These are phyloP conservation scores for Chrysemys picta DNA, from an alignment of 2,113 vertebrate species.

Conservation along the genomic window DNA sequence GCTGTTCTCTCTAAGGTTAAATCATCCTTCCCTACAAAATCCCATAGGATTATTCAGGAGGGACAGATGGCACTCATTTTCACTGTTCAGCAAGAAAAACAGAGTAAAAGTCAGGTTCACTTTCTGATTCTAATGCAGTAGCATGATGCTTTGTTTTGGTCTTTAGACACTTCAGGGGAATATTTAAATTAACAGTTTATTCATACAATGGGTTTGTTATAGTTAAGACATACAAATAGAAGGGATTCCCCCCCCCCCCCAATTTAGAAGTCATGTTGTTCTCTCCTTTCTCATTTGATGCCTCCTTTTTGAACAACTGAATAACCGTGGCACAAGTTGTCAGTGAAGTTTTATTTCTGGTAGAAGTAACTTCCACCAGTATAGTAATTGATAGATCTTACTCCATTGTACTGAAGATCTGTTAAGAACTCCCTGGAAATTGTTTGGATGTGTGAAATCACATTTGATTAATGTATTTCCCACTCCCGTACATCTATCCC, in stretches of 20 bases:
- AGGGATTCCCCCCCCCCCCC: fast-evolving
- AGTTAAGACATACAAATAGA: no score
- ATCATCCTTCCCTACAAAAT: not conserved
- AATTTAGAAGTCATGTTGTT: not conserved
- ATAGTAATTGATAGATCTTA: not conserved
- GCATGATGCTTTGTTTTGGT: no score
- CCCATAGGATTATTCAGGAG: not conserved
- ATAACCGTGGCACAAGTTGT: no score
- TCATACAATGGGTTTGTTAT: no score
- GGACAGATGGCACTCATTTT: not conserved
- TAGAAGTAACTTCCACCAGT: not conserved
- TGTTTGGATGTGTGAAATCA: not conserved
- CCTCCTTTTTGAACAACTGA: not conserved
- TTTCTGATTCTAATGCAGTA: no score
- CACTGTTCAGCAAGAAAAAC: not conserved
- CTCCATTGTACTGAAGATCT: not conserved
- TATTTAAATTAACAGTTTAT: no score
- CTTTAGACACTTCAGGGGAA: no score
- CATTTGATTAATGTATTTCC: not conserved
- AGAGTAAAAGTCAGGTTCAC: no score
- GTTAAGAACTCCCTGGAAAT: not conserved
- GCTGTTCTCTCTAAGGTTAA: not conserved
- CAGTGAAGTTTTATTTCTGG: not conserved
- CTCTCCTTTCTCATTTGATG: not conserved
- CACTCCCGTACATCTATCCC: not conserved